Conservation (phyloP, 2,113 vertebrate genomes). For the Puffinus mauretanicus region DNA sequence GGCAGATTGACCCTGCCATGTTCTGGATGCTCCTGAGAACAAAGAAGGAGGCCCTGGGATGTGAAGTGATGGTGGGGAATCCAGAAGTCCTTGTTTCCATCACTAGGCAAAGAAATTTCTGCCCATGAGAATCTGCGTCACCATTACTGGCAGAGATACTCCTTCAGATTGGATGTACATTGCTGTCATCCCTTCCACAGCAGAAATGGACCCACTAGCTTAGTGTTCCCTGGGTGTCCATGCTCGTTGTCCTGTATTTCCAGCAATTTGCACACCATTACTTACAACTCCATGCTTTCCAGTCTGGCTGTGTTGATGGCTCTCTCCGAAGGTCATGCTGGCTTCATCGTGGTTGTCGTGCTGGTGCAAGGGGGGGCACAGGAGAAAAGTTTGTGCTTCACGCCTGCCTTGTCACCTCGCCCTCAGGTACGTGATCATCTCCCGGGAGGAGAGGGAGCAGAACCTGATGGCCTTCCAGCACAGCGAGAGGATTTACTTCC, state of each 20-base stretch:
- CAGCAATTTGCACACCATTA: not conserved
- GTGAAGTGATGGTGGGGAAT: not conserved
- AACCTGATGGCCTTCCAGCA: conserved; percentile 93
- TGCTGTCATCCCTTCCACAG: not conserved
- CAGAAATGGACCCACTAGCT: not conserved
- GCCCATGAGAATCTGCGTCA: not conserved
- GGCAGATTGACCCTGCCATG: not conserved
- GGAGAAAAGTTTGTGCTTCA: conserved; percentile 10
- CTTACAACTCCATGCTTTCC: not conserved
- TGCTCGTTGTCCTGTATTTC: not conserved
- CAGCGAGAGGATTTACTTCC: conserved; percentile 87
- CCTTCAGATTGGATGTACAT: not conserved
- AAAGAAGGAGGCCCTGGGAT: not conserved
- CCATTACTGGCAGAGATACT: not conserved
- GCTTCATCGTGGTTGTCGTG: not conserved
- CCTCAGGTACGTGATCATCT: conserved; percentile 87
- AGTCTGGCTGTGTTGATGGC: not conserved
- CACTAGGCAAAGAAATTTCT: not conserved
- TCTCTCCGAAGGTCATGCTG: conserved; percentile 27
- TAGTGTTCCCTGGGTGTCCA: not conserved
- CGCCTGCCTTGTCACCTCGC: not conserved
- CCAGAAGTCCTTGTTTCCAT: not conserved
- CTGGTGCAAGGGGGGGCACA: not conserved
- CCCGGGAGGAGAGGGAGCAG: conserved; percentile 85
- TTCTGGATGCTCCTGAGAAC: not conserved